Percentiles rank a stretch among this genome's conserved stretches.
These are phyloP conservation scores for Myotis lucifugus DNA, from an alignment of 2,113 vertebrate genomes.

Conservation along the genomic window DNA sequence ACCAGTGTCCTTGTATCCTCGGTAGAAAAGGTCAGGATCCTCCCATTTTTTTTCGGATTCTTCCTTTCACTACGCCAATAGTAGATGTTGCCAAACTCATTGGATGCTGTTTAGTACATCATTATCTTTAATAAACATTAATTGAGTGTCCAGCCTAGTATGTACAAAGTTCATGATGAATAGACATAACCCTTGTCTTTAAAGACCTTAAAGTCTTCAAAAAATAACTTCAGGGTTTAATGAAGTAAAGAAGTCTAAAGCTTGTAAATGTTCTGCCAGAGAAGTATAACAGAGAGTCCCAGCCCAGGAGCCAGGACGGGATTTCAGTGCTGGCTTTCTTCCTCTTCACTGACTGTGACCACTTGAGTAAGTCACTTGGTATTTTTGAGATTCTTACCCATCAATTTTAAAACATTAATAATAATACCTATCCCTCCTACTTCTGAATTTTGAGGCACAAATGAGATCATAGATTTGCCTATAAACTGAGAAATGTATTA, in stretches of 20 bases:
- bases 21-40: neutral
- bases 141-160: neutral
- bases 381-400: neutral
- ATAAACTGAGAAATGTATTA: neutral
- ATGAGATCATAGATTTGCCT: neutral
- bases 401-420: neutral
- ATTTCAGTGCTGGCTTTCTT: neutral
- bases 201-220: constrained; percentile 5
- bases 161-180: neutral
- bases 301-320: neutral
- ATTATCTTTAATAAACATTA: constrained; percentile 49
- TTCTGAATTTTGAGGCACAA: constrained; percentile 50
- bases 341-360: neutral
- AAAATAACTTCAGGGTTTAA: neutral
- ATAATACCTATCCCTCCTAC: neutral
- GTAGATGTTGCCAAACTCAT: neutral
- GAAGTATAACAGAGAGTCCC: neutral
- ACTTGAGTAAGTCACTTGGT: neutral
- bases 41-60: neutral
- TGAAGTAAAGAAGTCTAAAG: neutral
- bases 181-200: neutral
- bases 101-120: neutral
- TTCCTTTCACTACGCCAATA: neutral
- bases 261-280: neutral
- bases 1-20: neutral